Conservation (phyloP, 2,888 invertebrate genomes). For the Metellina segmentata region DNA sequence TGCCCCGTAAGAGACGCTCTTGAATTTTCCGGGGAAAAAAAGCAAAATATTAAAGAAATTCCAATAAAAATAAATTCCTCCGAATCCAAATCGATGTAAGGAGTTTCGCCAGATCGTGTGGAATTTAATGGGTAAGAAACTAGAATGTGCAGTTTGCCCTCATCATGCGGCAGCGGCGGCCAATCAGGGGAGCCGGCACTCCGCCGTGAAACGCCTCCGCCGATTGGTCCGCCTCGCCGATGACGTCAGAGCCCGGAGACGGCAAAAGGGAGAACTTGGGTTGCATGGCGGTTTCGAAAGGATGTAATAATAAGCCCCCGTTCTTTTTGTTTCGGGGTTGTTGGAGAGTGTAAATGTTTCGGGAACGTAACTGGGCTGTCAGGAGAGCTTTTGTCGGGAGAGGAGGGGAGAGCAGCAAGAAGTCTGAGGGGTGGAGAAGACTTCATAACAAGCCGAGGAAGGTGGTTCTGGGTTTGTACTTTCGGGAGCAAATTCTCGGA, state of each 20-base stretch:
- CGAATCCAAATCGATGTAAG: constrained; percentile 48
- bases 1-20: constrained; percentile 4
- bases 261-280: background rate
- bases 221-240: constrained; percentile 19
- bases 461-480: too few relatives aligned
- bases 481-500: too few relatives aligned
- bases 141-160: constrained; percentile 41
- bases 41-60: background rate
- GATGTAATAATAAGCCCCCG: constrained; percentile 54
- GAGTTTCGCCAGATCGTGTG: constrained; percentile 24
- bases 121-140: constrained; percentile 27
- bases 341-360: constrained; percentile 23
- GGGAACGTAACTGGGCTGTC: background rate
- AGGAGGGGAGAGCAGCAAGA: too few relatives aligned
- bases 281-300: background rate
- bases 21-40: background rate
- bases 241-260: constrained; percentile 45
- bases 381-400: too few relatives aligned
- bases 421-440: too few relatives aligned
- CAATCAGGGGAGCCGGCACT: constrained; percentile 23
- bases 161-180: constrained; percentile 54
- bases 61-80: constrained; percentile 29
- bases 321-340: constrained; percentile 12
- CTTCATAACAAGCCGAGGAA: too few relatives aligned
- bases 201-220: background rate